phyloP scores from a whole-genome alignment of 2,797 vertebrate genomes.

The Paedocypris micromegethes region DNA sequence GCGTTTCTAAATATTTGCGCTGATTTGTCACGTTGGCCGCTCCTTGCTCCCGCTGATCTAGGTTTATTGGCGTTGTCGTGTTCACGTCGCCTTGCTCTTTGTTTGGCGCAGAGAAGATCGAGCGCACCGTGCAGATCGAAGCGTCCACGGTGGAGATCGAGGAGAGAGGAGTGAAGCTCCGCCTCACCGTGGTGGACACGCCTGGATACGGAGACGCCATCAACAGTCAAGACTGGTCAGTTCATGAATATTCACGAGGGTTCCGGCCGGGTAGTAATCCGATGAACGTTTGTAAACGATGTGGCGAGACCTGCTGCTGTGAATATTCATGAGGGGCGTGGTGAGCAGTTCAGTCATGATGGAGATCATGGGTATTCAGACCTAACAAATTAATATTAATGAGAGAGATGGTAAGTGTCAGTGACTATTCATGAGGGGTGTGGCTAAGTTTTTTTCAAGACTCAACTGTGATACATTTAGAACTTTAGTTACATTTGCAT shows the following conservation, averaged over 20 bases:
- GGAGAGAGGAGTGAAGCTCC: slow-evolving; percentile 90
- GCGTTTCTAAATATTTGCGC: neutral
- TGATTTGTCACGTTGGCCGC: neutral
- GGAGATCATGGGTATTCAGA: no score
- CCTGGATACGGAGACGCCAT: slow-evolving; percentile 94
- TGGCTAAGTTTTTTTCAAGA: no score
- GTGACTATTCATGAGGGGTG: no score
- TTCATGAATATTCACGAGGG: neutral
- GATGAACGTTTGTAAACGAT: neutral
- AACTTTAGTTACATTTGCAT: no score
- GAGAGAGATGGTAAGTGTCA: no score
- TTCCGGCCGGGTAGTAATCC: neutral
- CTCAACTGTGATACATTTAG: no score
- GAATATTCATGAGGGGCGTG: no score
- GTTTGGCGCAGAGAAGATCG: slow-evolving; percentile 81
- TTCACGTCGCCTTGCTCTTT: neutral
- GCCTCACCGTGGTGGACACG: slow-evolving; percentile 91
- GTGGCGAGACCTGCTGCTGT: no score
- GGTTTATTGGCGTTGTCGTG: slow-evolving; percentile 1
- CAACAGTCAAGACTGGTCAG: slow-evolving; percentile 84
- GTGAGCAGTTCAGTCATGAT: no score
- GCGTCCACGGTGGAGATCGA: slow-evolving; percentile 95
- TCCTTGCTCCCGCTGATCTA: neutral
- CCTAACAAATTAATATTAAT: no score
- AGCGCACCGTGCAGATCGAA: slow-evolving; percentile 94